phyloP scores from a whole-genome alignment of 2,113 vertebrate genomes.

The Pelmatolapia mariae region DNA sequence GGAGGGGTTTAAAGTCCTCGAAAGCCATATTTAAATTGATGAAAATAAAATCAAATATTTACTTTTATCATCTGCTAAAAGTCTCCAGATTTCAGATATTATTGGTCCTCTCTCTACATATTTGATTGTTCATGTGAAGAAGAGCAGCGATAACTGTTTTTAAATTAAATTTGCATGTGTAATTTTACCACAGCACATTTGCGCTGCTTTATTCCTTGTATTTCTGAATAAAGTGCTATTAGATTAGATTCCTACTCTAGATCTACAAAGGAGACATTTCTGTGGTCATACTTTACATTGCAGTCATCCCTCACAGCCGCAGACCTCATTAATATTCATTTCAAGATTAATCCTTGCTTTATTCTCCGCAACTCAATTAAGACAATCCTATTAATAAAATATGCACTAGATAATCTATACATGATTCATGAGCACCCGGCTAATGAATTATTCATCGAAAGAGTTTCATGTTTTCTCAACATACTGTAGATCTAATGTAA shows the following conservation, averaged over 20 bases:
- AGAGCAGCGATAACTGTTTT: background rate
- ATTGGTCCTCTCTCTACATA: background rate
- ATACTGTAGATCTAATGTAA: constrained; percentile 49
- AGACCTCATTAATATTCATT: constrained; percentile 67
- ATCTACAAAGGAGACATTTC: constrained; percentile 21
- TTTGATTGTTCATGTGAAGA: background rate
- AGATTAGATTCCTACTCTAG: constrained; percentile 10
- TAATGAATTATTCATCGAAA: constrained; percentile 67
- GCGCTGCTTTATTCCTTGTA: background rate
- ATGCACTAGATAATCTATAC: constrained; percentile 69
- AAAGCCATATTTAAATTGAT: constrained; percentile 68
- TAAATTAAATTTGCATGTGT: background rate
- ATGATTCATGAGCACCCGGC: constrained; percentile 69
- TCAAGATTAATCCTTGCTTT: constrained; percentile 69
- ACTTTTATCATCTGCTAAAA: background rate
- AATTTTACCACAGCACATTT: background rate
- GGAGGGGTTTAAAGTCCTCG: constrained; percentile 75
- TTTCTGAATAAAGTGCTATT: constrained; percentile 7
- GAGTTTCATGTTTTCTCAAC: constrained; percentile 58
- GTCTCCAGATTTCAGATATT: background rate
- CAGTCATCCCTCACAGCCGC: constrained; percentile 21
- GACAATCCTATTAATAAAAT: constrained; percentile 77
- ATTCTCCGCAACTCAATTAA: constrained; percentile 72
- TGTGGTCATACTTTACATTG: constrained; percentile 11
- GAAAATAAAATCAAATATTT: constrained; percentile 68